Conservation (phyloP, 1,140 invertebrate species). For the Pachypeltis micranthus region DNA sequence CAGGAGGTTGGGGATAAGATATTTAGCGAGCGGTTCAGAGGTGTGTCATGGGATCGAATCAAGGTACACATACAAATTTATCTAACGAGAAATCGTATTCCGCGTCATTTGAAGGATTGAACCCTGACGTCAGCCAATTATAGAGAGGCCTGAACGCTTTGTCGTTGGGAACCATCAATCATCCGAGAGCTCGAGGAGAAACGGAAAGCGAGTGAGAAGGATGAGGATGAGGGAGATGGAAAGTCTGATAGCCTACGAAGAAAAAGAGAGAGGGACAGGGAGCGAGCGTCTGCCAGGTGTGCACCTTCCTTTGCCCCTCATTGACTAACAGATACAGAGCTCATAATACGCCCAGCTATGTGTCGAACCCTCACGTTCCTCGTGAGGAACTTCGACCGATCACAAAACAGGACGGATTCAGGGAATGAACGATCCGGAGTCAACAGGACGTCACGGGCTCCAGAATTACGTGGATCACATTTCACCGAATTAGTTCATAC, state of each 20-base stretch:
- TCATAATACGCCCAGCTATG: background rate
- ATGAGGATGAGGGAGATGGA: background rate
- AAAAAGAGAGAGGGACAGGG: too few relatives aligned
- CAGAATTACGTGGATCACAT: background rate
- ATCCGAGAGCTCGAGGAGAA: background rate
- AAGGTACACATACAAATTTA: background rate
- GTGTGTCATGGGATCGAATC: background rate
- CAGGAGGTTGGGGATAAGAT: too few relatives aligned
- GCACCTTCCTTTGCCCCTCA: background rate
- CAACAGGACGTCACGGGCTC: too few relatives aligned
- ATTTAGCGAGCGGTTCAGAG: background rate
- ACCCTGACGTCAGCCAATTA: slow-evolving; percentile 6
- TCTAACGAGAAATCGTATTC: background rate
- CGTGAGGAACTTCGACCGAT: background rate
- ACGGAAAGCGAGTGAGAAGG: background rate
- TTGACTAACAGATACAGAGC: background rate
- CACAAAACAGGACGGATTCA: background rate
- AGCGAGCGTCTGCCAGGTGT: background rate
- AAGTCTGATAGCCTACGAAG: background rate
- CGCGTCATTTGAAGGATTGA: background rate
- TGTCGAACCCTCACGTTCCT: background rate
- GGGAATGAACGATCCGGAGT: background rate
- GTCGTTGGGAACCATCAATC: background rate
- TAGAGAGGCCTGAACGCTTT: background rate
- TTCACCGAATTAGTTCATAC: background rate